Conservation (phyloP, 2,888 invertebrate genomes). For the Drosophila merina region DNA sequence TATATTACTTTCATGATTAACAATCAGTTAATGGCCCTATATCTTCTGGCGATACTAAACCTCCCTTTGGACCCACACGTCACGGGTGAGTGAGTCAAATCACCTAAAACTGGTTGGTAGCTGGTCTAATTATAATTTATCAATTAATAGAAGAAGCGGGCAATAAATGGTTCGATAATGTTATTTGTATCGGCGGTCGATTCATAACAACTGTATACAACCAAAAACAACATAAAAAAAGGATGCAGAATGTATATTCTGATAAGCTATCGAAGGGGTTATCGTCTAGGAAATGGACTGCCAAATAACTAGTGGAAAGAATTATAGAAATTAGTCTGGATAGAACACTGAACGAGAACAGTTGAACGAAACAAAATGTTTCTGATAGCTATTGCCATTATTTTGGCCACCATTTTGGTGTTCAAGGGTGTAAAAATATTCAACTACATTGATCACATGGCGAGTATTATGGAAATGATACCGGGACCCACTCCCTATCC, state of each 20-base stretch:
- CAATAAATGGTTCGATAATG: slow-evolving; percentile 45
- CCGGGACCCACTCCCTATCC: slow-evolving; percentile 81
- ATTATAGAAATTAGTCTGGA: slow-evolving; percentile 26
- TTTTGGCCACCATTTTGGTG: slow-evolving; percentile 70
- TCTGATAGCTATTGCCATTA: slow-evolving; percentile 63
- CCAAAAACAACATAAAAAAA: background rate
- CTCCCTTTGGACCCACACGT: slow-evolving; percentile 59
- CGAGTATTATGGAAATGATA: slow-evolving; percentile 81
- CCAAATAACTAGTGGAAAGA: slow-evolving; percentile 11
- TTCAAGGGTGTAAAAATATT: slow-evolving; percentile 76
- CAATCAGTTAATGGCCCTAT: slow-evolving; percentile 4
- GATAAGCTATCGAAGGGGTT: slow-evolving; percentile 59
- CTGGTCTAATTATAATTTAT: slow-evolving; percentile 12
- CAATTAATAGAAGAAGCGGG: slow-evolving; percentile 2
- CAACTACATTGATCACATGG: slow-evolving; percentile 80
- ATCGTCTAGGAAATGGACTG: slow-evolving; percentile 29
- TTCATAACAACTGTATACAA: slow-evolving; percentile 7
- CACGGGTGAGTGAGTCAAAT: slow-evolving; percentile 53
- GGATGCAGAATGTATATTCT: slow-evolving; percentile 8
- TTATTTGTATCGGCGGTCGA: slow-evolving; percentile 21
- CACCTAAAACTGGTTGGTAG: slow-evolving; percentile 19
- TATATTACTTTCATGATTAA: slow-evolving; percentile 1
- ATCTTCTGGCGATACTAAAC: background rate
- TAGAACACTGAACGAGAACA: slow-evolving; percentile 25
- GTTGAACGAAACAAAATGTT: slow-evolving; percentile 63